Base-by-base conservation (phyloP, 1,140 invertebrate genomes). In the Drosophila subpulchrella region DNA sequence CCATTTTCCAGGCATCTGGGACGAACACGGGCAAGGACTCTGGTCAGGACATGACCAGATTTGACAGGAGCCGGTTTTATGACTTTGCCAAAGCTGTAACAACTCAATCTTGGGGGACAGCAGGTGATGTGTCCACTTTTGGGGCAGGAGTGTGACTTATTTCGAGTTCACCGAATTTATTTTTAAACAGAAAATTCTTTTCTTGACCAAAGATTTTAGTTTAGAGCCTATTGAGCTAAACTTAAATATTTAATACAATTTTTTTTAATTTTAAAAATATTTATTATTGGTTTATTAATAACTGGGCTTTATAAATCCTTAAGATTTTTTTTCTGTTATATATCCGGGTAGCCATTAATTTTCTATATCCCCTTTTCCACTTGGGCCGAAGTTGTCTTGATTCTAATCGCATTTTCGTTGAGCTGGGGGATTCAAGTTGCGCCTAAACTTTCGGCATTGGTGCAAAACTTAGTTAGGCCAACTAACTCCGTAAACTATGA, bases 391-490 rank as follows among this genome's bases (percentile, higher is more conserved):
- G 50, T 75, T 75, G 27, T 36, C 59, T 17, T 50, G 59, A 63
- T 75, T 75, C 72, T 75, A 75, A 75, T 75, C 71, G 53, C 59
- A 75, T 75, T 75, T 73, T 39, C 47, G 15, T 24, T 42, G 39
- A 51, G 72, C 54, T 30, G 8, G n/a, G 46, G 73, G 54, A 67
- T 75, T 54, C 36, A 41, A 75, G 61, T 76, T 59, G 12, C 8
- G 61, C 15, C 72, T 46, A 39, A 76, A 76, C 47, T 76, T 76
- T 67, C 7, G 27, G 55, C 38, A 63, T 63, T 60, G 55, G 55
- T 27, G 50, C 41, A 60, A 59, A 85, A 85, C 79, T 75, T 71
- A 82, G 82, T 85, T 86, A 75, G 24, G 68, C 62, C 65, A 85
- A 85, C 72, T 82, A 75, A 48, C 60, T 88, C 20, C 77, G 62